These are phyloP conservation scores for Solenopsis fugax DNA, from an alignment of 1,140 invertebrate species.

Conservation along the genomic window DNA sequence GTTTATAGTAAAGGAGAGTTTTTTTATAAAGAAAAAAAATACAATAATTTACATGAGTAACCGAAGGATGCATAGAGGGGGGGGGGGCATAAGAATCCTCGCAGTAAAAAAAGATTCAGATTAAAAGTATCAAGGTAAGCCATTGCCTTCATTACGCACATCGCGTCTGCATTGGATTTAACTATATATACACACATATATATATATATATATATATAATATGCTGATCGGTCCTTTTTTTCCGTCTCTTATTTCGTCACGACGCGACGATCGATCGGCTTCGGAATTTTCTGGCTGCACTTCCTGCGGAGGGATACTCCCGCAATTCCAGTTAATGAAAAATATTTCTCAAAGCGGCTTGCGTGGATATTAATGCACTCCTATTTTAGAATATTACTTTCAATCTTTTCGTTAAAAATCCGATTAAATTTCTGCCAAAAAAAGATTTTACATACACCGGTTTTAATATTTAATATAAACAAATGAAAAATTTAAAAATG, in stretches of 20 bases:
- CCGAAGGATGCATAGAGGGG: not conserved
- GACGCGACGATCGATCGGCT: conserved; percentile 62
- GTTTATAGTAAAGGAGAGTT: conserved; percentile 38
- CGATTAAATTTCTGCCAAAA: not conserved
- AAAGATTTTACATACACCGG: not conserved
- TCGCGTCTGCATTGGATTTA: conserved; percentile 70
- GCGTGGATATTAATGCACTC: conserved; percentile 42
- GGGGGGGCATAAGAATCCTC: conserved; percentile 30
- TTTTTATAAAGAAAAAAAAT: conserved; percentile 49
- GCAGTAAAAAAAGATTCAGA: conserved; percentile 66
- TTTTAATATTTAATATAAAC: conserved; percentile 5
- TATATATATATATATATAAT: not conserved
- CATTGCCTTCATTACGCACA: conserved; percentile 77
- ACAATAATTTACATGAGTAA: conserved; percentile 57
- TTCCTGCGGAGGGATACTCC: not conserved
- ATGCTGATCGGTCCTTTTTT: conserved; percentile 8
- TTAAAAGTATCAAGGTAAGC: conserved; percentile 81
- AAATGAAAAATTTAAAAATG: not conserved
- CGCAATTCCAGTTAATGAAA: conserved; percentile 45
- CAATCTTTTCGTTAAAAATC: conserved; percentile 5
- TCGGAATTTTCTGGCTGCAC: conserved; percentile 65
- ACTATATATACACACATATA: conserved; percentile 33
- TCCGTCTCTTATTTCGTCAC: conserved; percentile 57
- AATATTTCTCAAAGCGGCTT: conserved; percentile 57
- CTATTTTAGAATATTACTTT: conserved; percentile 51